These are phyloP conservation scores for Eilema depressum DNA, from an alignment of 2,888 invertebrate species.

Conservation along the genomic window DNA sequence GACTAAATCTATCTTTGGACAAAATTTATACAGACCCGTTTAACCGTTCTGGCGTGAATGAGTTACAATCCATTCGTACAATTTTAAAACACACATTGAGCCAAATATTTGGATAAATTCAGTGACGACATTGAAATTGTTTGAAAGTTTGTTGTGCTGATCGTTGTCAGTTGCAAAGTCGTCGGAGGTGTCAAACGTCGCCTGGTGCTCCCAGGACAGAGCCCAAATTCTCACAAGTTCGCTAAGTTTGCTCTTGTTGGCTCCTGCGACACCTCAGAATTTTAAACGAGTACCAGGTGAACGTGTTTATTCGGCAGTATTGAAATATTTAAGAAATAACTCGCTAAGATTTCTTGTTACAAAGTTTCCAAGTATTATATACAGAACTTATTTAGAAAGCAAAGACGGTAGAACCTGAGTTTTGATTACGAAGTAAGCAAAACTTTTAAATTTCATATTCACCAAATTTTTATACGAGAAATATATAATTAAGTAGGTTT, in stretches of 20 bases:
- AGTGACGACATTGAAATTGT: constrained; percentile 45
- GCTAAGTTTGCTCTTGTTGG: constrained; percentile 66
- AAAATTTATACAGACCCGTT: background rate
- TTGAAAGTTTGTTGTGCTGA: constrained; percentile 63
- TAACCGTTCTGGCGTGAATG: background rate
- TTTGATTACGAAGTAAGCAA: constrained; percentile 37
- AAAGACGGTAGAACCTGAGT: constrained; percentile 30
- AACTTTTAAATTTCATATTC: constrained; percentile 22
- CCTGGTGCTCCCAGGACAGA: constrained; percentile 64
- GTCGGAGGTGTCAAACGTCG: constrained; percentile 68
- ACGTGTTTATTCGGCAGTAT: constrained; percentile 71
- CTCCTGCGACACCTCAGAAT: constrained; percentile 73
- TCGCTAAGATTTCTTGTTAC: constrained; percentile 64
- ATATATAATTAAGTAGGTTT: background rate
- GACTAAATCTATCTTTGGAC: no score
- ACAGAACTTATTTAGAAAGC: constrained; percentile 42
- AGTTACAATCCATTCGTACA: background rate
- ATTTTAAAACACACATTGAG: background rate
- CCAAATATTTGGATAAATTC: constrained; percentile 25
- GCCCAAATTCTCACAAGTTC: constrained; percentile 63
- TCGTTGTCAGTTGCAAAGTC: constrained; percentile 66
- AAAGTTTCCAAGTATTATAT: constrained; percentile 56
- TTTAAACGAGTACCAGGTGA: constrained; percentile 79
- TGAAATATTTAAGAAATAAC: constrained; percentile 72
- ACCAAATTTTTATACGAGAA: background rate